These are phyloP conservation scores for Peribatodes rhomboidaria DNA, from an alignment of 2,888 invertebrate genomes.

Conservation along the genomic window DNA sequence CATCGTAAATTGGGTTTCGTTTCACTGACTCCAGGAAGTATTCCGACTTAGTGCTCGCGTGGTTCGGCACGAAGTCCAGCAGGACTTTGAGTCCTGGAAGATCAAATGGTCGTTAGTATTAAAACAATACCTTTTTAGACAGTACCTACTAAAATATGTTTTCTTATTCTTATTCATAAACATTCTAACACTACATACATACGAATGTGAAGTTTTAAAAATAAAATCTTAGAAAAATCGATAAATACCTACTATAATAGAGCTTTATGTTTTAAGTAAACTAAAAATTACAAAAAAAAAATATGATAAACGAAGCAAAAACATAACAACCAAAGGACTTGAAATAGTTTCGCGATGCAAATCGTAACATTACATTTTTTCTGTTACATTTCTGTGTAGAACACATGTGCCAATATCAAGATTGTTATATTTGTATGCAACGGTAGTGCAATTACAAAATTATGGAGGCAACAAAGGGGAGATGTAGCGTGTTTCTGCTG, in stretches of 20 bases:
- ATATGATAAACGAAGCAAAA: background rate
- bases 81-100: constrained; percentile 83
- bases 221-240: too few species aligned
- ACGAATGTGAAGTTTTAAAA: too few species aligned
- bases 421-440: too few species aligned
- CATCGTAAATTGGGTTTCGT: constrained; percentile 87
- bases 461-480: too few species aligned
- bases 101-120: background rate
- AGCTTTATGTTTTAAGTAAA: background rate
- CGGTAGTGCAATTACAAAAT: too few species aligned
- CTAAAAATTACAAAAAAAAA: background rate
- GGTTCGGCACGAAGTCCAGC: constrained; percentile 89
- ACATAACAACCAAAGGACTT: background rate
- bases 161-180: too few species aligned
- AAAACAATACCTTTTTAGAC: too few species aligned
- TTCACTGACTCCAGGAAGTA: constrained; percentile 93
- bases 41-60: constrained; percentile 90
- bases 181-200: too few species aligned
- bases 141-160: too few species aligned
- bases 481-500: too few species aligned
- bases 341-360: background rate
- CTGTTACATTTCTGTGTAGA: constrained; percentile 5
- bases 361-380: background rate
- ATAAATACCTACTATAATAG: background rate
- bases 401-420: background rate